Conservation (phyloP, 1,140 invertebrate genomes). For the Lordiphosa collinella region DNA sequence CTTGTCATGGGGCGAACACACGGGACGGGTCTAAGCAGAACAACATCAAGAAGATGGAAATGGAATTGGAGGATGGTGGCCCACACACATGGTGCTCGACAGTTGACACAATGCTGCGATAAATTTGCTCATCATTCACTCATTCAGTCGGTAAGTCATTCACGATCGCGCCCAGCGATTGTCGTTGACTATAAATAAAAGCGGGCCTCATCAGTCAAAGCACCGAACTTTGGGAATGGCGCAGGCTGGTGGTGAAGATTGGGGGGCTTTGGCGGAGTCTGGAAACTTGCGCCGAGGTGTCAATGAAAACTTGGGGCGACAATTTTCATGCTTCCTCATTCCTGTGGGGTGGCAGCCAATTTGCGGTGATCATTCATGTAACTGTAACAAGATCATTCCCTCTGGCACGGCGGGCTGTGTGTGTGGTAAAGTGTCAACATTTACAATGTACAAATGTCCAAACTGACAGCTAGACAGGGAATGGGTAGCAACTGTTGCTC, state of each 20-base stretch:
- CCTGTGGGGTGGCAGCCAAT: constrained; percentile 45
- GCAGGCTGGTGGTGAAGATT: neutral
- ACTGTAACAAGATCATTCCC: constrained; percentile 68
- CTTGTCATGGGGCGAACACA: constrained; percentile 64
- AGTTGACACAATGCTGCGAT: constrained; percentile 74
- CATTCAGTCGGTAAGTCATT: constrained; percentile 72
- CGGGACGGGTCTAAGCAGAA: constrained; percentile 18
- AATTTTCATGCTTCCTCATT: constrained; percentile 60
- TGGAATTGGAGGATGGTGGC: constrained; percentile 6
- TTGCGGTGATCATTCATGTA: constrained; percentile 77
- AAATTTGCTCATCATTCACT: constrained; percentile 78
- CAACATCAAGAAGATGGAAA: constrained; percentile 26
- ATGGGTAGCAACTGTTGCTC: constrained; percentile 52
- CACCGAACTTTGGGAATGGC: neutral
- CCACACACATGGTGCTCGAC: constrained; percentile 52
- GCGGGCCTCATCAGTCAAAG: constrained; percentile 64
- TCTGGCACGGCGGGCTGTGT: constrained; percentile 18
- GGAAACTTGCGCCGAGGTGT: constrained; percentile 48
- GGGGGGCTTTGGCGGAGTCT: neutral
- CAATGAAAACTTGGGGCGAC: constrained; percentile 52
- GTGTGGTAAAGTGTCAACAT: constrained; percentile 78
- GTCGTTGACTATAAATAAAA: constrained; percentile 64
- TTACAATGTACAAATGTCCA: constrained; percentile 78
- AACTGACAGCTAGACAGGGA: constrained; percentile 49
- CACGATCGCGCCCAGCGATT: constrained; percentile 52